phyloP scores from a whole-genome alignment of 1,140 invertebrate species.

The Zophobas atratus region DNA sequence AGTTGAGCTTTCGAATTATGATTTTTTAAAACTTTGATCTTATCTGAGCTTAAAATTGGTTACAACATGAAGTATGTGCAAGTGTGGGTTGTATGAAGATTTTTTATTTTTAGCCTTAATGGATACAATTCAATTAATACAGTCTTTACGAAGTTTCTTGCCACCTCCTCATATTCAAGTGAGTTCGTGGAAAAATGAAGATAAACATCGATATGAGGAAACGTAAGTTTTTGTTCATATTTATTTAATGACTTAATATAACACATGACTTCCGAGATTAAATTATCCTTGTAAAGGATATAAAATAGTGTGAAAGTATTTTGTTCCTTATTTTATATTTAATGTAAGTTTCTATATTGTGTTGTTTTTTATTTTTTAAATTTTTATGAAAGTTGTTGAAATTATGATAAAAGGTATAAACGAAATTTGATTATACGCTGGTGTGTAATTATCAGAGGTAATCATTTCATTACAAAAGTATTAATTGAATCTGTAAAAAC shows the following conservation, averaged over 20 bases:
- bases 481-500: too few species aligned
- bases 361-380: conserved; percentile 25
- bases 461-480: too few species aligned
- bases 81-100: neutral
- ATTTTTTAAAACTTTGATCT: conserved; percentile 64
- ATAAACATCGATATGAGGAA: conserved; percentile 77
- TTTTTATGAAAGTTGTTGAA: conserved; percentile 3
- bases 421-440: neutral
- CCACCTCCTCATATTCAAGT: conserved; percentile 89
- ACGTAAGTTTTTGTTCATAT: conserved; percentile 57
- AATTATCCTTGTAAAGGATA: conserved; percentile 40
- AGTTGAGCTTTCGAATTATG: conserved; percentile 61
- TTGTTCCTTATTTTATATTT: conserved; percentile 36
- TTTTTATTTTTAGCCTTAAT: conserved; percentile 77
- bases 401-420: neutral
- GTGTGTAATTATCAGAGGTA: too few species aligned
- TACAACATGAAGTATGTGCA: too few species aligned
- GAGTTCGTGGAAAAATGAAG: conserved; percentile 90
- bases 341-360: conserved; percentile 44
- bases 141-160: conserved; percentile 85
- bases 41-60: conserved; percentile 57
- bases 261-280: conserved; percentile 39
- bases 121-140: conserved; percentile 88
- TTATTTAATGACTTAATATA: conserved; percentile 17
- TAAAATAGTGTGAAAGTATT: conserved; percentile 43